A percentile compares a stretch with the other conserved stretches of the same genome.
These are phyloP conservation scores for Lumbricus terrestris DNA, from an alignment of 2,888 invertebrate genomes.

Conservation along the genomic window DNA sequence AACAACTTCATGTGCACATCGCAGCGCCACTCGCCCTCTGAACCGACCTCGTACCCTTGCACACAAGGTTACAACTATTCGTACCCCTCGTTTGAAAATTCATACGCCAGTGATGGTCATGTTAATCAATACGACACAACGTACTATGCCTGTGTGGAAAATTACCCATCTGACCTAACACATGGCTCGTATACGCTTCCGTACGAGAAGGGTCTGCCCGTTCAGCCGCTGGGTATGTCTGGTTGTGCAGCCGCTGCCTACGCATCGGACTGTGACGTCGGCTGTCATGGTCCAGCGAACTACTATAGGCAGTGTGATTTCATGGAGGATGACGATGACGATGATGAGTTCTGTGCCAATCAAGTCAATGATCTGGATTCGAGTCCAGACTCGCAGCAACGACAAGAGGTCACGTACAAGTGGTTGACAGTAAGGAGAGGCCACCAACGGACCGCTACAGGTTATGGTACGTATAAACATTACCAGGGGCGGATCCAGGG, in stretches of 20 bases:
- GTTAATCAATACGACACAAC: not conserved
- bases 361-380: not conserved
- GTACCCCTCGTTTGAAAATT: not conserved
- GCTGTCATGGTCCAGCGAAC: not conserved
- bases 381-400: not conserved
- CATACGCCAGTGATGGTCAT: not conserved
- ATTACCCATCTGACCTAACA: not conserved
- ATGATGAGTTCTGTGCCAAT: not conserved
- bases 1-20: not conserved
- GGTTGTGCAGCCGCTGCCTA: not conserved
- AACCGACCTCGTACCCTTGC: not conserved
- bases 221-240: not conserved
- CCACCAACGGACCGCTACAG: not conserved
- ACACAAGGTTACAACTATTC: not conserved
- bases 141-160: not conserved
- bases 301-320: not conserved
- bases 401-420: not conserved
- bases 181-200: not conserved
- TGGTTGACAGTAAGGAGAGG: not conserved
- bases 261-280: not conserved
- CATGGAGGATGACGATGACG: not conserved
- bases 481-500: too few species aligned
- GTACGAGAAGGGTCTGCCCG: not conserved
- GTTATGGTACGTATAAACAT: not conserved
- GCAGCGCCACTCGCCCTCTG: not conserved